phyloP scores from a whole-genome alignment of 2,888 invertebrate species.

The Drosophila anomalata region DNA sequence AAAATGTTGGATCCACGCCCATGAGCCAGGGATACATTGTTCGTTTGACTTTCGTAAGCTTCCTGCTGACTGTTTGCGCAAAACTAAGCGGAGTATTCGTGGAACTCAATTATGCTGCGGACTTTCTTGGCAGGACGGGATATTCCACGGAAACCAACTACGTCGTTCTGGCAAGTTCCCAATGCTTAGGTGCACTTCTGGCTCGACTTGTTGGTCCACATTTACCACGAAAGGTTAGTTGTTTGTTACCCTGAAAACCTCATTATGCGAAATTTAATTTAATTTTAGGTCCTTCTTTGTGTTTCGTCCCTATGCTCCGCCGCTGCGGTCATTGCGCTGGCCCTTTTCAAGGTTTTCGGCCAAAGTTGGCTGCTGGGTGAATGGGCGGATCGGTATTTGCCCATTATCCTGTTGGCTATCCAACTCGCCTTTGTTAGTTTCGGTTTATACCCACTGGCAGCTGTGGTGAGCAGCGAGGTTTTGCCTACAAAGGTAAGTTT shows the following conservation, averaged over 20 bases:
- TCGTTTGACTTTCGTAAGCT: conserved; percentile 67
- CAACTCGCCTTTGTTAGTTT: conserved; percentile 73
- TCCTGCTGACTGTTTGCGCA: conserved; percentile 70
- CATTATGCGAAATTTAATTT: background rate
- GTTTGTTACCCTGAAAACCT: background rate
- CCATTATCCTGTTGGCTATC: conserved; percentile 60
- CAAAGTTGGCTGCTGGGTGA: conserved; percentile 34
- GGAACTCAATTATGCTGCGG: conserved; percentile 76
- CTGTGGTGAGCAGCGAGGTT: conserved; percentile 76
- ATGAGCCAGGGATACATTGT: conserved; percentile 51
- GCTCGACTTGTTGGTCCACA: conserved; percentile 62
- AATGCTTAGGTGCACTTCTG: conserved; percentile 69
- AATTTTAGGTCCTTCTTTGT: conserved; percentile 70
- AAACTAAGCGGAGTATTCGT: conserved; percentile 79
- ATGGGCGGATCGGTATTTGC: conserved; percentile 52
- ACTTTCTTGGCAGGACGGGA: conserved; percentile 54
- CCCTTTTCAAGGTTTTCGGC: conserved; percentile 55
- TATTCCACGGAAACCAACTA: conserved; percentile 59
- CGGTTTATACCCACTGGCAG: conserved; percentile 77
- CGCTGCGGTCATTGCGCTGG: conserved; percentile 57
- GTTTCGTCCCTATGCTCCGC: conserved; percentile 69
- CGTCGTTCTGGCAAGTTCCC: conserved; percentile 67
- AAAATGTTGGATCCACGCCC: conserved; percentile 32
- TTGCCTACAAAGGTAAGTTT: conserved; percentile 74
- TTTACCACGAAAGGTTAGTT: conserved; percentile 70